A percentile compares a stretch with the other conserved stretches of the same genome.
These are phyloP conservation scores for Cydia fagiglandana DNA, from an alignment of 1,140 invertebrate species.

Conservation along the genomic window DNA sequence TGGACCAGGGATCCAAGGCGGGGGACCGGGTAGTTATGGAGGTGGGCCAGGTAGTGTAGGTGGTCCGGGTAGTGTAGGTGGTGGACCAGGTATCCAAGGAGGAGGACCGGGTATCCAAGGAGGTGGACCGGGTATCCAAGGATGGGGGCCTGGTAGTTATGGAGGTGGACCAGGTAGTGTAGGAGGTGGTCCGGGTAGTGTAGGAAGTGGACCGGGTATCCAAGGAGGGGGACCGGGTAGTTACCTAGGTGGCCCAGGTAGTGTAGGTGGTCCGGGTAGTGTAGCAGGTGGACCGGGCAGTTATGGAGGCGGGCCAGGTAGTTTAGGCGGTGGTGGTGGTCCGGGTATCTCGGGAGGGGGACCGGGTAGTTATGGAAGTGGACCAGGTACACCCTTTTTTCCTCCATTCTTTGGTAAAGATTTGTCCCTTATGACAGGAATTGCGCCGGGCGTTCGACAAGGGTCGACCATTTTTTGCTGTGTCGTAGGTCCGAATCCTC, in stretches of 20 bases:
- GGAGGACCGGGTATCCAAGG: background rate
- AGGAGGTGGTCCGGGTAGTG: background rate
- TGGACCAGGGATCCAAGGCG: slow-evolving; percentile 17
- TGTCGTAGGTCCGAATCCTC: slow-evolving; percentile 39
- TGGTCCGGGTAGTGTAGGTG: background rate
- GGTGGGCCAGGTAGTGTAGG: slow-evolving; percentile 2
- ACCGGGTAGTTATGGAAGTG: background rate
- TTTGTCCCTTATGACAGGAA: slow-evolving; percentile 6
- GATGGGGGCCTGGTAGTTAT: background rate
- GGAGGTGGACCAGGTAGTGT: background rate
- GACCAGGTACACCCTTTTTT: background rate
- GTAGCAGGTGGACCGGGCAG: background rate
- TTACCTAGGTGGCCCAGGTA: background rate
- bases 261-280: background rate
- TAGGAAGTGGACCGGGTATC: background rate
- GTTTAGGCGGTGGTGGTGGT: no score
- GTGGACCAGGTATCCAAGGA: no score
- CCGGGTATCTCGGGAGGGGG: slow-evolving; percentile 7
- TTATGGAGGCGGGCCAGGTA: slow-evolving; percentile 27
- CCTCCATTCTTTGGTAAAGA: slow-evolving; percentile 5
- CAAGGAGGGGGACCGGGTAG: slow-evolving; percentile 1
- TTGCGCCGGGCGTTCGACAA: background rate
- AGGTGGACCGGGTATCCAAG: slow-evolving; percentile 16
- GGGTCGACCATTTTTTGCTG: slow-evolving; percentile 47
- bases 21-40: background rate